phyloP scores from a whole-genome alignment of 2,797 vertebrate species.

The Phoebastria nigripes region DNA sequence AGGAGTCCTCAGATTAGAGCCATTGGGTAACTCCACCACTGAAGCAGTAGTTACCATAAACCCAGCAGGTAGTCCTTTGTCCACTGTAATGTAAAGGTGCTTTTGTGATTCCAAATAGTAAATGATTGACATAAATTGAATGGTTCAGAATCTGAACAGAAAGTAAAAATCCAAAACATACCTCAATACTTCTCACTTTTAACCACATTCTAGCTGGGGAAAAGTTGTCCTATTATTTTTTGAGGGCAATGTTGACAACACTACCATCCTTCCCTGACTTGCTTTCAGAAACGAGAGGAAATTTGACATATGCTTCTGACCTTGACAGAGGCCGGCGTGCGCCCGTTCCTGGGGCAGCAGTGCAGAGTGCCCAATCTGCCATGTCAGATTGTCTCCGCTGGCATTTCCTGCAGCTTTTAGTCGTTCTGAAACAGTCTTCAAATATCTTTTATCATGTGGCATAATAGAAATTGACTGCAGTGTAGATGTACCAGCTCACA shows the following conservation, averaged over 20 bases:
- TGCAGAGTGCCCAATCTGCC: neutral
- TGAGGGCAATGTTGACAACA: neutral
- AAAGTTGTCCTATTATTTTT: neutral
- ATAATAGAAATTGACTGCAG: neutral
- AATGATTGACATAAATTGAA: neutral
- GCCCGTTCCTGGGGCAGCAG: neutral
- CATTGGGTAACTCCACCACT: neutral
- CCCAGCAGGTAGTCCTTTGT: accelerated
- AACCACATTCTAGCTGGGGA: neutral
- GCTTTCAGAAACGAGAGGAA: neutral
- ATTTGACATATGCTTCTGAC: neutral
- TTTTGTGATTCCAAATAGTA: neutral
- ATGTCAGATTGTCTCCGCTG: accelerated
- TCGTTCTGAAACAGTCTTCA: neutral
- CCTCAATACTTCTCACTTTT: neutral
- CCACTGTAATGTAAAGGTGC: neutral
- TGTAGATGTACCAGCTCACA: neutral
- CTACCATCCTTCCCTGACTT: neutral
- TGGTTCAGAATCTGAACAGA: neutral
- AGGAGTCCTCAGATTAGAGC: neutral
- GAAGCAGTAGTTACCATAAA: neutral
- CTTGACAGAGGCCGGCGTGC: accelerated
- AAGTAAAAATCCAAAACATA: neutral
- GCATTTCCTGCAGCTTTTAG: neutral
- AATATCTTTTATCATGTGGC: neutral